Evolutionary conservation across 2,797 vertebrate genomes (phyloP), one percentile per base, ranked within the genome.

Genomic region (Rhabdophis nuchalis): DNA sequence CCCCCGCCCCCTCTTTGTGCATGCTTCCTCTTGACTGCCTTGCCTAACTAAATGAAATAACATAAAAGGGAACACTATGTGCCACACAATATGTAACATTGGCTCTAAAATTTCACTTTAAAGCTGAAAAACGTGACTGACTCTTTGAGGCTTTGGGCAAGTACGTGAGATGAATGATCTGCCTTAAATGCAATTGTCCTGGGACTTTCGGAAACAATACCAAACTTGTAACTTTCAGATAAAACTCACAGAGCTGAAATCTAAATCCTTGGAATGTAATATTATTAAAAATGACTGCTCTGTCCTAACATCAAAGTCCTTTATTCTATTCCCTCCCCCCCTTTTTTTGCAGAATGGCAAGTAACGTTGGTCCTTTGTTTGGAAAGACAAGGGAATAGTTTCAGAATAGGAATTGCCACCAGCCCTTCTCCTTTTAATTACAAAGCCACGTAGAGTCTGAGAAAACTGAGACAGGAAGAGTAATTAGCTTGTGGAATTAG

Each of bases 401-500:
- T 72, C 61, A 53, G 53, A 89, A 52, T 89, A 32, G 29, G 41
- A 46, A 60, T 12, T 89, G 58, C 50, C 60, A 89, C n/a, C 46
- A 72, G 61, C 52, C 61, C 32, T 89, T 25, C 61, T 52, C 36
- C 29, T 52, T 53, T 89, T 89, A 53, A 53, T 89, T 89, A 52
- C 68, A 72, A 89, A 89, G 50, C 46, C 9, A 32, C n/a, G 3
- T 25, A 68, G 50, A 72, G 10, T 54, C 18, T 68, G 50, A 53
- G 50, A 54, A 54, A 89, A 89, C 60, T 13, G 5, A 9, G 46
- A 50, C 58, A 64, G 64, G 64, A 89, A 53, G 50, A 64, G 29
- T 18, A 89, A 89, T n/a, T 53, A 54, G 60, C n/a, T 50, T 72
- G n/a, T 72, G 50, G 46, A 89, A 89, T 72, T 89, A 68, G 46